Evolutionary conservation across 2,888 invertebrate species (phyloP), one percentile per base, ranked within the genome.

Genomic region (Pinctada fucata): DNA sequence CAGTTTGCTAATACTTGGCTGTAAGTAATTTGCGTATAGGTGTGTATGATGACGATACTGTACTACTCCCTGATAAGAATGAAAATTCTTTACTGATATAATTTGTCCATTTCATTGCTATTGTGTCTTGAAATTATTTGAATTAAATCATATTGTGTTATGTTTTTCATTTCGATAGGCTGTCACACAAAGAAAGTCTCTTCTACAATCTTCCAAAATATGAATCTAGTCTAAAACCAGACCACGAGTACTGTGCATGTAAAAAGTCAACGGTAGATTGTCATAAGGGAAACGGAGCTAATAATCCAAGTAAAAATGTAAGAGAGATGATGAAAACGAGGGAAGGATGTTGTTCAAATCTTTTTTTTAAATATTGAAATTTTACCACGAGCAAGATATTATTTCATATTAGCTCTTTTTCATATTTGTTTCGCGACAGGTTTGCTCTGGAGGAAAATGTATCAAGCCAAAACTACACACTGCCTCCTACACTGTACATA

Each of bases 281-380:
- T 67, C 66, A 72, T 2, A 77, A 77, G 16, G 77, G 77, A 4
- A 77, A 77, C 13, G 77, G 77, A 8, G 78, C 78, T n/a, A 73
- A 50, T 10, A 78, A 78, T 16, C 78, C 78, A 5, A 72, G 73
- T 64, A 65, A 64, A 45, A 67, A 67, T n/a, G 75, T 75, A 75
- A 13, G 74, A 58, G n/a, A n/a, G n/a, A n/a, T n/a, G n/a, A n/a
- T n/a, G n/a, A n/a, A n/a, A n/a, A n/a, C n/a, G n/a, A n/a, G n/a
- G n/a, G n/a, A n/a, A n/a, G n/a, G n/a, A n/a, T n/a, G n/a, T n/a
- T n/a, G n/a, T n/a, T n/a, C n/a, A n/a, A n/a, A n/a, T n/a, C n/a
- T n/a, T n/a, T n/a, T n/a, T n/a, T n/a, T n/a, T n/a, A n/a, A n/a
- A n/a, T n/a, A n/a, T n/a, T n/a, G n/a, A n/a, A n/a, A n/a, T n/a